Conservation (phyloP, 2,113 vertebrate species). For the Pituophis catenifer region DNA sequence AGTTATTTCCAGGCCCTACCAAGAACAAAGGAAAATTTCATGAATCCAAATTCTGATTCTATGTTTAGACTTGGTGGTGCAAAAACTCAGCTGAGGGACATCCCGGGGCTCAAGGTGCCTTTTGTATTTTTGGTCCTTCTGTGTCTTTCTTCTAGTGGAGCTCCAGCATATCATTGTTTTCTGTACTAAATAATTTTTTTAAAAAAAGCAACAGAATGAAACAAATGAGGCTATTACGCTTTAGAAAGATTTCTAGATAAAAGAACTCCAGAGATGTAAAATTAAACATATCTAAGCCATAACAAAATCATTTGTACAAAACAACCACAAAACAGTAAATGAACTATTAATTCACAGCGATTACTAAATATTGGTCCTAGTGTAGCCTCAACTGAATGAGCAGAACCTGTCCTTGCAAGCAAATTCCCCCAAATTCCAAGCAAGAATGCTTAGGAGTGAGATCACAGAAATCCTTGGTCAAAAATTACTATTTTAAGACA, state of each 20-base stretch:
- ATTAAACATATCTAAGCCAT: background rate
- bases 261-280: too few relatives aligned
- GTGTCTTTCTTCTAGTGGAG: slow-evolving; percentile 24
- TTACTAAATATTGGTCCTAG: background rate
- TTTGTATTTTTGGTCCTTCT: background rate
- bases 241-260: background rate
- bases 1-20: background rate
- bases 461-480: background rate
- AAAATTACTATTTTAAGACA: too few relatives aligned
- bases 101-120: background rate
- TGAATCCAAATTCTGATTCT: background rate
- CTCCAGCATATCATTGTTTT: slow-evolving; percentile 30
- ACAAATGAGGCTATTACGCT: background rate
- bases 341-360: background rate
- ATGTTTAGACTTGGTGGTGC: background rate
- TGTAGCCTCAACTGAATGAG: background rate
- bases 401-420: background rate
- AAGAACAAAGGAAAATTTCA: background rate
- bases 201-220: slow-evolving; percentile 26
- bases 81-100: background rate
- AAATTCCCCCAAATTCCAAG: background rate
- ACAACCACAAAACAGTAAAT: background rate
- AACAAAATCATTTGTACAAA: background rate
- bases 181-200: slow-evolving; percentile 8
- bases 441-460: background rate